Evolutionary conservation across 2,797 vertebrate species (phyloP).

Genomic region (Mus minutoides): DNA sequence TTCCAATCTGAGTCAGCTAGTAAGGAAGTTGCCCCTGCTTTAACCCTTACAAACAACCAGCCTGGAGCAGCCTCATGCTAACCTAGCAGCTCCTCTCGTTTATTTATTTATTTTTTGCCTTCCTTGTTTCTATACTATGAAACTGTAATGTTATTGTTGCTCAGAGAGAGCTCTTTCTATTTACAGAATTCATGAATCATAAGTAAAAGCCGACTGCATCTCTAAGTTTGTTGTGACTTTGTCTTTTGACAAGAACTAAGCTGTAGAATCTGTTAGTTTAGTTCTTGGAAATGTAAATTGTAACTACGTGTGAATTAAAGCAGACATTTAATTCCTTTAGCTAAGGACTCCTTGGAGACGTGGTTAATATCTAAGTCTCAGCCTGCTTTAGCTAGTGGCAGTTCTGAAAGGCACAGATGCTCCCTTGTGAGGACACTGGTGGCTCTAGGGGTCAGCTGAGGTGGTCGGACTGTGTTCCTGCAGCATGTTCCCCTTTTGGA

Average conservation of each 20-base stretch:
- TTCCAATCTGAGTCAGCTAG: not conserved
- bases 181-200: not conserved
- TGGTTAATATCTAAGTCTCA: constrained; percentile 28
- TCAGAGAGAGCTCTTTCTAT: not conserved
- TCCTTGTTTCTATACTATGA: not conserved
- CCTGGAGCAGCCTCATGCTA: not conserved
- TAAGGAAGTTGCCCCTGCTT: not conserved
- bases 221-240: not conserved
- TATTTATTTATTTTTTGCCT: not conserved
- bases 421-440: not conserved
- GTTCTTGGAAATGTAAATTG: constrained; percentile 50
- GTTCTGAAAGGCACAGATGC: not conserved
- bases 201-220: not conserved
- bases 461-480: not conserved
- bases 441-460: constrained; percentile 1
- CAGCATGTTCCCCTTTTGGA: constrained; percentile 59
- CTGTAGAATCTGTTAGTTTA: constrained; percentile 25
- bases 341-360: not conserved
- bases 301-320: constrained; percentile 26
- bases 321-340: not conserved
- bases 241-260: constrained; percentile 31
- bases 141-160: not conserved
- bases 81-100: not conserved
- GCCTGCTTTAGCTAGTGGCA: constrained; percentile 8
- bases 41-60: not conserved